Base-by-base conservation (phyloP, 2,113 vertebrate species). In the Pedionomus torquatus region DNA sequence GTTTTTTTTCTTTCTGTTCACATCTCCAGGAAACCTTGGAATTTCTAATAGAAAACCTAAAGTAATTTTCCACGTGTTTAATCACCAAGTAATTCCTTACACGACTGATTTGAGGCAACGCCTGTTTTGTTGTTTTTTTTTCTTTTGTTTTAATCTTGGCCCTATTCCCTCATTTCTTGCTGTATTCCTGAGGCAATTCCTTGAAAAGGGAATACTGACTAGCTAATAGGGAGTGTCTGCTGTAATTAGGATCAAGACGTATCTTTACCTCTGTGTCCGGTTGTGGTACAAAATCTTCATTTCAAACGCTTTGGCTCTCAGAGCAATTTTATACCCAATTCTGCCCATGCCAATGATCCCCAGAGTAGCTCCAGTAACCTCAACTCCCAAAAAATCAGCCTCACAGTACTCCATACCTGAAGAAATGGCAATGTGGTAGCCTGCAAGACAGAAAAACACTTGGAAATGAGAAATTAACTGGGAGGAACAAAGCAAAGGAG, bases 281-380 rank as follows among this genome's bases (percentile, higher is more conserved):
- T 98, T 98, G 79, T 97, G 97, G 89, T 97, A 98, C 55, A 98
- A 83, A 94, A 98, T 91, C 58, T 95, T 97, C 95, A 98, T 98
- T 49, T 97, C 91, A 86, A 98, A 98, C 1, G 83, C 95, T 93
- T 70, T 95, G 78, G 97, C 97, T 93, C 93, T 84, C 68, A 96
- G 85, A 65, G 97, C 95, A 24, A 97, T 52, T 88, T 97, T 97
- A 77, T 91, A 98, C 21, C 95, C 97, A 75, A 96, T 94, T 12
- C 54, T 86, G 57, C 97, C 97, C 97, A 97, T 96, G 87, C 97
- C 97, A 30, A 96, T 21, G 72, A 98, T 97, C 11, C 98, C 98
- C 86, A 98, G 83, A 39, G 96, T 95, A 61, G 96, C 87, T 52
- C 97, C 96, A 5, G 95, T 74, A 78, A 98, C 82, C 43, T 96